A percentile compares a stretch with the other conserved stretches of the same genome.
phyloP scores from a whole-genome alignment of 2,797 vertebrate species.

The Margarornis squamiger region DNA sequence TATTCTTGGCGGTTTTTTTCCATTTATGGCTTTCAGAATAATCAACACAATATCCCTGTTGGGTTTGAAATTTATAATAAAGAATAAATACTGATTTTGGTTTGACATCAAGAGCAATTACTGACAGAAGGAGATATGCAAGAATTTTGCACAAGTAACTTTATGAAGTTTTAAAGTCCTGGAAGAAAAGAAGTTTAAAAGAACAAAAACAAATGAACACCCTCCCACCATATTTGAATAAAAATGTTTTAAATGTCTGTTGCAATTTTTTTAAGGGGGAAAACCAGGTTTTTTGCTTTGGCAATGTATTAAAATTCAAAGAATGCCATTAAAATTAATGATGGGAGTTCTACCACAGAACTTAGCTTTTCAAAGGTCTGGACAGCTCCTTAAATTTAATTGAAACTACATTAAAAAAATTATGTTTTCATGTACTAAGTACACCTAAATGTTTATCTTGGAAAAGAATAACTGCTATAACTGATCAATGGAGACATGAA shows the following conservation, averaged over 20 bases:
- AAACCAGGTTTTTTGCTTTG: not conserved
- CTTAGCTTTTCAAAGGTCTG: not conserved
- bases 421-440: not conserved
- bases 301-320: not conserved
- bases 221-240: not conserved
- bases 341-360: constrained; percentile 5
- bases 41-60: not conserved
- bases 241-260: not conserved
- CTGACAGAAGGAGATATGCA: not conserved
- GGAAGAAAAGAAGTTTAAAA: constrained; percentile 7
- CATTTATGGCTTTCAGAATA: not conserved
- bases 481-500: not conserved
- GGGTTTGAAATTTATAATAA: not conserved
- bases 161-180: constrained; percentile 40
- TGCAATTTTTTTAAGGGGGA: not conserved
- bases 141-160: constrained; percentile 27
- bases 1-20: not conserved
- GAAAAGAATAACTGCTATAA: not conserved
- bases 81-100: constrained; percentile 2
- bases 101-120: not conserved
- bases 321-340: not conserved
- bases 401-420: not conserved
- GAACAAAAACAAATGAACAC: not conserved
- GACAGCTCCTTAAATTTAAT: not conserved
- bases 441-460: constrained; percentile 16